Evolutionary conservation across 2,113 vertebrate species (phyloP).

Genomic region (Leptodactylus fuscus): DNA sequence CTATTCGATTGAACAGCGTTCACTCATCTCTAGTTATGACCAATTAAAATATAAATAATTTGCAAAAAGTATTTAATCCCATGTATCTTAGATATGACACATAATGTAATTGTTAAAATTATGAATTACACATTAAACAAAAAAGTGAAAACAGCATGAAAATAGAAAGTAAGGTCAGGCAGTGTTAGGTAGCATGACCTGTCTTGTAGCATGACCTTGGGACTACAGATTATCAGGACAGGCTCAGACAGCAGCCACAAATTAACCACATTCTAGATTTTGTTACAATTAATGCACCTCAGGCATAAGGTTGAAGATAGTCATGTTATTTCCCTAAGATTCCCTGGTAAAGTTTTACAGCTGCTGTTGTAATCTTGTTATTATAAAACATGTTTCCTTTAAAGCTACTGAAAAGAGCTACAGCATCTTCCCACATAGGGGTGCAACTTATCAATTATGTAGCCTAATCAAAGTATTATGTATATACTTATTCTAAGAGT

Average conservation of each 20-base stretch:
- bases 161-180: too few relatives aligned
- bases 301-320: conserved; percentile 9
- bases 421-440: not conserved
- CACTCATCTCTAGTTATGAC: too few relatives aligned
- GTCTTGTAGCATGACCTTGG: too few relatives aligned
- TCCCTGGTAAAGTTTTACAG: conserved; percentile 7
- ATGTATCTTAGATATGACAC: too few relatives aligned
- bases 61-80: too few relatives aligned
- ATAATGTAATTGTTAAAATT: too few relatives aligned
- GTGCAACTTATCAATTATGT: conserved; percentile 11
- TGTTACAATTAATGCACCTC: conserved; percentile 12
- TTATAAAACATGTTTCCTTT: not conserved
- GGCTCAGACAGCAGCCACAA: conserved; percentile 22
- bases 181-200: too few relatives aligned
- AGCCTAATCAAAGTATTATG: not conserved
- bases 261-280: conserved; percentile 37
- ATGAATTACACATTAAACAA: too few relatives aligned
- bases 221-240: conserved; percentile 33
- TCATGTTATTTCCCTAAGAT: not conserved
- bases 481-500: not conserved
- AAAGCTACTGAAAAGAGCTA: not conserved
- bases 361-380: not conserved
- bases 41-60: too few relatives aligned
- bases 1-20: too few relatives aligned
- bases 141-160: too few relatives aligned